Conservation (phyloP, 2,113 vertebrate species). For the Arenaria interpres region DNA sequence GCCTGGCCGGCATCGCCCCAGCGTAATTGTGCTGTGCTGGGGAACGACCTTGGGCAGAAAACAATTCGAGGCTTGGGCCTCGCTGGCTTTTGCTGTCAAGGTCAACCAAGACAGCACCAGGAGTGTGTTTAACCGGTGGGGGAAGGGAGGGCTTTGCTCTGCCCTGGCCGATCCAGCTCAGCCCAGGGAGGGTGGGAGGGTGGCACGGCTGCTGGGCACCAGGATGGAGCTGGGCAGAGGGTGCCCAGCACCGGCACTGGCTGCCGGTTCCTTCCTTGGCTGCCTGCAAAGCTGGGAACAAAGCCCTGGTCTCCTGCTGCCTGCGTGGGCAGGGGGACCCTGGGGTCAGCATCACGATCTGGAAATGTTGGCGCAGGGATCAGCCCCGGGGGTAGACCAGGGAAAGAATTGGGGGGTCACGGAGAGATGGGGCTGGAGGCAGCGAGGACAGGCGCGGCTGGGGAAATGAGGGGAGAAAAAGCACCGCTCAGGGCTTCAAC, state of each 20-base stretch:
- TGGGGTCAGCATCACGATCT: not conserved
- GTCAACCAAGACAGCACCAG: not conserved
- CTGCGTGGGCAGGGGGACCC: not conserved
- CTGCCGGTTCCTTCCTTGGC: not conserved
- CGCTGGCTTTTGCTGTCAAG: not conserved
- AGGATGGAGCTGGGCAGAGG: not conserved
- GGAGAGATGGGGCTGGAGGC: not conserved
- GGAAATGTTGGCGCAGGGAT: not conserved
- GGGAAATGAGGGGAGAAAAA: not conserved
- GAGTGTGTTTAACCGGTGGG: not conserved
- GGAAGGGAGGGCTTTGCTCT: conserved; percentile 24
- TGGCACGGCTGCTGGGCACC: not conserved
- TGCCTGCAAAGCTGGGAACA: not conserved
- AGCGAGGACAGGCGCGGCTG: not conserved
- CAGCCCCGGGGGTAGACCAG: not conserved
- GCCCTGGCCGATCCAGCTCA: accelerated
- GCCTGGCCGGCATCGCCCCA: accelerated
- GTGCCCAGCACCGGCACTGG: not conserved
- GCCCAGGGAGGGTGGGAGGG: not conserved
- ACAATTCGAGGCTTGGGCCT: not conserved
- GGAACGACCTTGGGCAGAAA: not conserved
- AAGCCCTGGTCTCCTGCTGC: not conserved
- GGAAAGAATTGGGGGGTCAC: accelerated
- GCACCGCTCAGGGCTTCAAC: not conserved
- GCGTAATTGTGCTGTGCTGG: not conserved